A percentile compares a stretch with the other conserved stretches of the same genome.
phyloP scores from a whole-genome alignment of 2,797 vertebrate species.

The Chaunax sp. region DNA sequence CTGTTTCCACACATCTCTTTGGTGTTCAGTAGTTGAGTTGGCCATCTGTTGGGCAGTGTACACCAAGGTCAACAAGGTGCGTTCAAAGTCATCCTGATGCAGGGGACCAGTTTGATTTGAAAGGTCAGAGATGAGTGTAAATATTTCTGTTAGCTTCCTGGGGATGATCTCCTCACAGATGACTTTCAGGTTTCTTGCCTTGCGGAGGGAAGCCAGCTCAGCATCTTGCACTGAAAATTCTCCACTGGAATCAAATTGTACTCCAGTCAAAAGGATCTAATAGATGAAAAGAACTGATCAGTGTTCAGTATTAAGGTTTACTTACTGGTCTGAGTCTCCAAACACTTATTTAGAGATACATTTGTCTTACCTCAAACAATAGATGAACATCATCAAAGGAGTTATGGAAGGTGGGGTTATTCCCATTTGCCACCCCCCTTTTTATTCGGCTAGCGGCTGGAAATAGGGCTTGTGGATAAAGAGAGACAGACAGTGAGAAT shows the following conservation, averaged over 20 bases:
- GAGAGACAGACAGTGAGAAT: constrained; percentile 14
- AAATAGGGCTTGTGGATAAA: constrained; percentile 58
- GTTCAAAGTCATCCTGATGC: constrained; percentile 89
- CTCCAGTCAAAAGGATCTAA: constrained; percentile 87
- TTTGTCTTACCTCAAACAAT: constrained; percentile 73
- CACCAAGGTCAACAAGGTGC: constrained; percentile 87
- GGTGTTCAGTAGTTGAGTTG: constrained; percentile 73
- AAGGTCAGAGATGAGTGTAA: constrained; percentile 80
- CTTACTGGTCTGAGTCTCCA: background rate
- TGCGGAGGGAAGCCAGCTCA: constrained; percentile 88
- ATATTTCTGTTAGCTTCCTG: constrained; percentile 85
- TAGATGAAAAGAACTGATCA: background rate
- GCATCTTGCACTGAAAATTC: constrained; percentile 85
- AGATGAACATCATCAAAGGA: constrained; percentile 67
- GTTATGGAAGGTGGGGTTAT: constrained; percentile 59
- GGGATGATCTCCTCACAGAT: constrained; percentile 88
- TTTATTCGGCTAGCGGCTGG: constrained; percentile 65
- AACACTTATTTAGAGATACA: background rate
- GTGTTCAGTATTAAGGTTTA: background rate
- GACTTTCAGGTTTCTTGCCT: constrained; percentile 81
- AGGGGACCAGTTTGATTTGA: constrained; percentile 72
- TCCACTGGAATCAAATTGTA: constrained; percentile 80
- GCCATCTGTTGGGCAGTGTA: constrained; percentile 82
- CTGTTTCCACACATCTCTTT: constrained; percentile 86
- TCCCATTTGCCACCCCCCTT: constrained; percentile 10